These are phyloP conservation scores for Lacerta bilineata DNA, from an alignment of 2,797 vertebrate species.

Conservation along the genomic window DNA sequence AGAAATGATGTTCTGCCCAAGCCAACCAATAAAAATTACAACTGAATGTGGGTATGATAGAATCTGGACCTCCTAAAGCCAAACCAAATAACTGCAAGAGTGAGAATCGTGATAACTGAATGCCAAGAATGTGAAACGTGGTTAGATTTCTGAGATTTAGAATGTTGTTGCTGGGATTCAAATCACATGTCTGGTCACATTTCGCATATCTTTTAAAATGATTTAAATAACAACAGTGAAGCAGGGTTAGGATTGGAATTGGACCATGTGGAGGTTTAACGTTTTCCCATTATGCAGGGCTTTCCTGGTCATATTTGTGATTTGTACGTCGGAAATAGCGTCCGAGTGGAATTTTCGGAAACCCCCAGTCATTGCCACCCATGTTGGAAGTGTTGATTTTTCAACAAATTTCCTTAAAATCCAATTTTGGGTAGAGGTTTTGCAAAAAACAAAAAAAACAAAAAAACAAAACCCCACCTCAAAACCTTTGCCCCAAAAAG, in stretches of 20 bases:
- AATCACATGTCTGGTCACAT: neutral
- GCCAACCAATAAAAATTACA: neutral
- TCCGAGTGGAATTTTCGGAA: no score
- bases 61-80: neutral
- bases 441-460: no score
- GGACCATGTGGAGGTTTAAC: neutral
- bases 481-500: no score
- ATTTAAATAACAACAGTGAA: no score
- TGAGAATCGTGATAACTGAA: fast-evolving
- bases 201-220: neutral
- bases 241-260: neutral
- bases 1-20: neutral
- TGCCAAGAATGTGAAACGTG: neutral
- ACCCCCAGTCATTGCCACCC: no score
- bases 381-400: no score
- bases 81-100: neutral
- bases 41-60: neutral
- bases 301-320: no score
- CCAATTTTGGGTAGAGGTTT: no score
- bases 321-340: no score
- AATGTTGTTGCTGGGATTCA: neutral
- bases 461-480: no score
- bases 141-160: fast-evolving
- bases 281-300: neutral
- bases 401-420: no score